Evolutionary conservation across 1,140 invertebrate species (phyloP), one percentile per base, ranked within the genome.

Genomic region (Hetaerina americana): DNA sequence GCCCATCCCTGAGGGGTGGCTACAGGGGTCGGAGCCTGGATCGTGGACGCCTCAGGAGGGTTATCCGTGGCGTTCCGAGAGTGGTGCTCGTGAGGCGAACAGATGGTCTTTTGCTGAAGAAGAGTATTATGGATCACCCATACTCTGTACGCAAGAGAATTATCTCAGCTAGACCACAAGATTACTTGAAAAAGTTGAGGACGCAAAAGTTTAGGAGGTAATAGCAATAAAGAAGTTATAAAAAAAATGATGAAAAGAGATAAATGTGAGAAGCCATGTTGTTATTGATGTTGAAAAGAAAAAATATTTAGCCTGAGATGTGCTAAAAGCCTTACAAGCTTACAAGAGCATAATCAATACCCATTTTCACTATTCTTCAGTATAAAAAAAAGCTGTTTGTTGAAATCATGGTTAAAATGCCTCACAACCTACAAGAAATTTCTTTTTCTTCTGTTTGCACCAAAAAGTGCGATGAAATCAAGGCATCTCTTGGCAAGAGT

Each of bases 181-280:
- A 74, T 5, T 70, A 66, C 70, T 70, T 74, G 70, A 74, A 70
- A 71, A 72, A 70, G 26, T 69, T 74, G 29, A 74, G 70, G 72
- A 67, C 71, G 28, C 74, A 74, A 27, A 74, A 71, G 67, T 29
- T 74, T 40, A 69, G 74, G 74, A 74, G 74, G 74, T 74, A 74
- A 74, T 73, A 40, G 57, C 66, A 49, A 40, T 26, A 67, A 71
- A 31, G 69, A 66, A 66, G 69, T 40, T 27, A 70, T 70, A 31
- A 40, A 70, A 70, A 70, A 40, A 68, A 68, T n/a, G 29, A 22
- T 49, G 40, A 3, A 57, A 10, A 18, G 10, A 57, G 22, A n/a
- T n/a, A 57, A n/a, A 57, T 57, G 22, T 1, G 40, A 57, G 40
- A 57, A 57, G 10, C 40, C 40, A 57, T 57, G 10, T 57, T 57